Conservation (phyloP, 2,888 invertebrate species). For the Chrysina gloriosa region DNA sequence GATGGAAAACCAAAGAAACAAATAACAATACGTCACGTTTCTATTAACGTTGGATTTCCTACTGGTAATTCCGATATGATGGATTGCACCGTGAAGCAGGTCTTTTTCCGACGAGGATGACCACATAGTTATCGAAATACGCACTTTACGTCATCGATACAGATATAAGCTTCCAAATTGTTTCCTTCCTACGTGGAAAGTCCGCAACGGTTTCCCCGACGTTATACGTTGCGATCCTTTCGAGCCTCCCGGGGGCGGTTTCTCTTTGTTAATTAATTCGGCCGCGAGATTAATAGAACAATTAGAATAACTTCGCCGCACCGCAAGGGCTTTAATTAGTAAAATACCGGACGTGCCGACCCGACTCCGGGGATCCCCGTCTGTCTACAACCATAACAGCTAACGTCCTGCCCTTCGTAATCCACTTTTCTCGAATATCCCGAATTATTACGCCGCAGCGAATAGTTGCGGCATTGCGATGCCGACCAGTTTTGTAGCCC, state of each 20-base stretch:
- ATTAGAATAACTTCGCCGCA: slow-evolving; percentile 38
- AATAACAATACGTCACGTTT: too few species aligned
- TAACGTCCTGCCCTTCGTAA: slow-evolving; percentile 9
- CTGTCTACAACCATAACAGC: neutral
- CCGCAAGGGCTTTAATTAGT: slow-evolving; percentile 38
- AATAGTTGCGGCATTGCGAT: slow-evolving; percentile 24
- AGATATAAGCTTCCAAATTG: too few species aligned
- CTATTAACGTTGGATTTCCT: too few species aligned
- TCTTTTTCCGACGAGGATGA: too few species aligned
- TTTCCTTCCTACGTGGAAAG: too few species aligned
- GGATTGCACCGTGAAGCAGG: too few species aligned
- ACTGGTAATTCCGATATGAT: too few species aligned
- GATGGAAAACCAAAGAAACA: too few species aligned
- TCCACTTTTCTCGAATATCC: slow-evolving; percentile 32
- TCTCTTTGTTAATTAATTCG: slow-evolving; percentile 39
- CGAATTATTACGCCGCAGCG: slow-evolving; percentile 9
- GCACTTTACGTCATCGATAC: too few species aligned
- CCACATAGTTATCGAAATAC: too few species aligned
- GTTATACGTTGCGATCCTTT: too few species aligned
- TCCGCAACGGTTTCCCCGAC: too few species aligned
- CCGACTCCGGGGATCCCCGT: slow-evolving; percentile 9
- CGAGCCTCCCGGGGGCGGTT: neutral
- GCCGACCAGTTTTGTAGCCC: neutral
- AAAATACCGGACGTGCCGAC: slow-evolving; percentile 34
- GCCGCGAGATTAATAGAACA: slow-evolving; percentile 37